Base-by-base conservation (phyloP, 2,888 invertebrate genomes). In the Andrena trimmerana region DNA sequence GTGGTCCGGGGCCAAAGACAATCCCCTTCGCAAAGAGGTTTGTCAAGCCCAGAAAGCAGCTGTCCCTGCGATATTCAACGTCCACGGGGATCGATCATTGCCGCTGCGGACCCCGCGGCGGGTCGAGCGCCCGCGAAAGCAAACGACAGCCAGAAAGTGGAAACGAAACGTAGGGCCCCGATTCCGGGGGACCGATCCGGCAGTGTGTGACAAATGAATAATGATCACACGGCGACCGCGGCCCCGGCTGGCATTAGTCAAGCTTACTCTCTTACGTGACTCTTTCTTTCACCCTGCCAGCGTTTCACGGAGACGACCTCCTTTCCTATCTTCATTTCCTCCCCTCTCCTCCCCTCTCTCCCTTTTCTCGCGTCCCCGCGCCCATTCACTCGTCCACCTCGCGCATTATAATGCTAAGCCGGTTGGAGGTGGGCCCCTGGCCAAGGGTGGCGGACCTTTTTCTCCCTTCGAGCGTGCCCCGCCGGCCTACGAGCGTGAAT, bases 331-430 rank as follows among this genome's bases (percentile, higher is more conserved):
- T 76, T 85, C 77, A 65, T 80, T 80, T 74, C 42, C 83, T 79
- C 71, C 65, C 78, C 74, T 85, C 20, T 20, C 20, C 20, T 0
- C 20, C 20, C 0, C 20, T 20, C 20, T 16, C 76, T 78, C 77
- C 71, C 65, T 77, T 78, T 84, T 75, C 79, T 83, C 78, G 67
- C 69, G 68, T 81, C 67, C 31, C 63, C 68, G 50, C 74, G 67
- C 70, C 79, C 83, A 88, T 90, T 88, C 85, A 85, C 86, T 87
- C 88, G 80, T 74, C 78, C 74, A 67, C 4, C 42, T 42, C 42
- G 85, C 81, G 88, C 87, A 92, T 92, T 92, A 91, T 91, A 91
- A 92, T 90, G 90, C 90, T 91, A 91, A 92, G 90, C 89, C 83
- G 86, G 71, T 57, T 60, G 69, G 70, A 69, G 82, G 42, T 42